Percentiles rank a stretch among this genome's conserved stretches.
phyloP scores from a whole-genome alignment of 1,140 invertebrate species.

The Hypothenemus hampei region DNA sequence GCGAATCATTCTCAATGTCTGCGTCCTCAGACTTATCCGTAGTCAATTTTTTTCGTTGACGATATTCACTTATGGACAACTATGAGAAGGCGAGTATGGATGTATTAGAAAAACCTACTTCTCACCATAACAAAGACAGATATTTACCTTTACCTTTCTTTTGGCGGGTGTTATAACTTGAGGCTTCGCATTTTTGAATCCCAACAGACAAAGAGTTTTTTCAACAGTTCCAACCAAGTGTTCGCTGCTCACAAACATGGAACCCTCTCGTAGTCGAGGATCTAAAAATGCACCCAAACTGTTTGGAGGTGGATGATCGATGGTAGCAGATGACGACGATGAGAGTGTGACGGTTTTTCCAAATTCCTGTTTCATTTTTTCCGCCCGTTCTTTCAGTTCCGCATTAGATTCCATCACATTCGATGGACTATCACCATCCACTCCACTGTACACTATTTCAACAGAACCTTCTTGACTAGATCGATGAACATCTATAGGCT shows the following conservation, averaged over 20 bases:
- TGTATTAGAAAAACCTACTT: background rate
- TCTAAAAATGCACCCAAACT: conserved; percentile 26
- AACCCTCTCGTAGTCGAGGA: conserved; percentile 29
- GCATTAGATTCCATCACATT: conserved; percentile 45
- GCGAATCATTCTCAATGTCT: conserved; percentile 22
- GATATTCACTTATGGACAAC: conserved; percentile 68
- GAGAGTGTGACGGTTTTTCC: conserved; percentile 35
- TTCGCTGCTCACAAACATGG: conserved; percentile 38
- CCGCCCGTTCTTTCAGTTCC: conserved; percentile 45
- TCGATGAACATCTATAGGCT: conserved; percentile 19
- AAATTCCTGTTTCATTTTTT: conserved; percentile 49
- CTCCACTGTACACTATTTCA: conserved; percentile 41
- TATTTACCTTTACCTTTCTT: conserved; percentile 40
- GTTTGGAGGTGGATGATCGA: background rate
- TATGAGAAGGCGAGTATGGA: conserved; percentile 34
- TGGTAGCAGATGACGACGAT: too few relatives aligned
- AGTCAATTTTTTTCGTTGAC: conserved; percentile 58
- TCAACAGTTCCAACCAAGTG: conserved; percentile 44
- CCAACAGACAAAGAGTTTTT: conserved; percentile 43
- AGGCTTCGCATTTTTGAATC: conserved; percentile 35
- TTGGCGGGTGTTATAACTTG: conserved; percentile 36
- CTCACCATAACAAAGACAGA: background rate
- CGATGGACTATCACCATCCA: conserved; percentile 44
- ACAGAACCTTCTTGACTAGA: conserved; percentile 40
- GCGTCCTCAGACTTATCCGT: conserved; percentile 35